phyloP scores from a whole-genome alignment of 2,113 vertebrate species.

The Brachyhypopomus occidentalis region DNA sequence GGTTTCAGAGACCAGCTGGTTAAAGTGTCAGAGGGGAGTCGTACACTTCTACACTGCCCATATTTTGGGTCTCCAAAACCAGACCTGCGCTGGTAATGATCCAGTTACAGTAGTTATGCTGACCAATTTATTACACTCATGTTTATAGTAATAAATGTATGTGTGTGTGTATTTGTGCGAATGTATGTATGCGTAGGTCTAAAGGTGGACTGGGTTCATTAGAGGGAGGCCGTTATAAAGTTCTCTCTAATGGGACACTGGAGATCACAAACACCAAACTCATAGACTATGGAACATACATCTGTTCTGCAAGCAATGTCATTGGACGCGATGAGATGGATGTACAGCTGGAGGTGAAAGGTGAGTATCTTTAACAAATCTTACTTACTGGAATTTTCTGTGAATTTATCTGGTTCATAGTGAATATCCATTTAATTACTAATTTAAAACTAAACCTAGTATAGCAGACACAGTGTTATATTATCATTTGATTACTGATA shows the following conservation, averaged over 20 bases:
- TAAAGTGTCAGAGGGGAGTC: conserved; percentile 85
- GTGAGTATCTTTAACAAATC: conserved; percentile 63
- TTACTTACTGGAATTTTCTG: neutral
- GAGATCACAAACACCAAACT: conserved; percentile 83
- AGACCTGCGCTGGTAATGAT: conserved; percentile 87
- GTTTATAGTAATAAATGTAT: neutral
- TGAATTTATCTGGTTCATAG: neutral
- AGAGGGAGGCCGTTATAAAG: conserved; percentile 87
- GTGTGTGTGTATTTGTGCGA: neutral
- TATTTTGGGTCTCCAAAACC: conserved; percentile 95
- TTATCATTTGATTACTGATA: neutral
- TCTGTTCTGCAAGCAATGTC: conserved; percentile 90
- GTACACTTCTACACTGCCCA: conserved; percentile 83
- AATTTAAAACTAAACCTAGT: no score
- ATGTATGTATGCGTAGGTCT: conserved; percentile 78
- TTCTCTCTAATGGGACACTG: conserved; percentile 87
- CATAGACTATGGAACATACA: conserved; percentile 91
- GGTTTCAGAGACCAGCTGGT: conserved; percentile 81
- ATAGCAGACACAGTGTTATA: no score
- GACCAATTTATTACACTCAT: neutral
- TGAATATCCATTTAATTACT: neutral
- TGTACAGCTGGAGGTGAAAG: conserved; percentile 94
- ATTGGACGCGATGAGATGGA: conserved; percentile 89
- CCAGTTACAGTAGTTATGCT: neutral
- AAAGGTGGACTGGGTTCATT: conserved; percentile 90